Evolutionary conservation across 1,140 invertebrate species (phyloP), one percentile per base, ranked within the genome.

Genomic region (Theocolax elegans): DNA sequence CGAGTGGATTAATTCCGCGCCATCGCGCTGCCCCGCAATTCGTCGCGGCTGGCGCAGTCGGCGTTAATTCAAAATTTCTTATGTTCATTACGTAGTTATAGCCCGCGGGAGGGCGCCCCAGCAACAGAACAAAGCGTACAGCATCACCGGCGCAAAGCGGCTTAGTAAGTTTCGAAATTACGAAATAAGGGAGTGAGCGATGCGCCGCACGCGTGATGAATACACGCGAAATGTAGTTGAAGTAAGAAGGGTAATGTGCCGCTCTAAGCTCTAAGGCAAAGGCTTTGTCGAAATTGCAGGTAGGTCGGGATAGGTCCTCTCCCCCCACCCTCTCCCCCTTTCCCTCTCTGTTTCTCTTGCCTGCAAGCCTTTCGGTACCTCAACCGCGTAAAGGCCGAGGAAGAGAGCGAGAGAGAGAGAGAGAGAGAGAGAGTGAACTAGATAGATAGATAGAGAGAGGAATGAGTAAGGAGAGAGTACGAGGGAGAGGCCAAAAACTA

Each of bases 161-260:
- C 54, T 67, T 67, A 67, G 53, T 19, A 59, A 67, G 65, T 67
- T 67, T 59, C 19, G 19, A 67, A 67, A 67, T 67, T 59, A 58
- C 27, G 42, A 58, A 59, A 67, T 56, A 56, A 35, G 29, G 40
- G 40, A 35, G 40, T 59, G 65, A 67, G 44, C 17, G 53, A 59
- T 67, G 53, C 29, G 17, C 2, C 15, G 12, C 42, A 40, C 19
- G 44, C 42, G 27, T 67, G 65, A 67, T 59, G 27, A 67, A 58
- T 67, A 49, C 44, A 38, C 15, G 29, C 27, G 42, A 49, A 58
- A 67, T 27, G 44, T 58, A 67, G 44, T 67, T 49, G 19, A 38
- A 58, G 19, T 58, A 6, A 67, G 48, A 42, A 40, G 38, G 53
- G 65, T 58, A 56, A 56, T 54, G 51, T n/a, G 23, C 38, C 15